A percentile compares a stretch with the other conserved stretches of the same genome.
Evolutionary conservation across 2,888 invertebrate genomes (phyloP).

Genomic region (Galerucella calmariensis): DNA sequence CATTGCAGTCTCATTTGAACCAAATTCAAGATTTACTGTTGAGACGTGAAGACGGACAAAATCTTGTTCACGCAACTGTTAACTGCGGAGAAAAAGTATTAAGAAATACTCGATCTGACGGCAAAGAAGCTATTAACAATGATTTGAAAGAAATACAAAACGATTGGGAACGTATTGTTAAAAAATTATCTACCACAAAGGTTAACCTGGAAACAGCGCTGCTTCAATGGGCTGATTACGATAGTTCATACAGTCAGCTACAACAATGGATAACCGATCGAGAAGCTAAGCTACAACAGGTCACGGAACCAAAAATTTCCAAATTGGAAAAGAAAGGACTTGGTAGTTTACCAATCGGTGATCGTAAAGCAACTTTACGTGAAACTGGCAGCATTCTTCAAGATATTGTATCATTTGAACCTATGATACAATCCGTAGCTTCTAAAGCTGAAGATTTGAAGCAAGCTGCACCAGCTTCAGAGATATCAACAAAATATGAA

Average conservation of each 20-base stretch:
- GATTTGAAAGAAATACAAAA: slow-evolving; percentile 90
- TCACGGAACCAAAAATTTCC: slow-evolving; percentile 84
- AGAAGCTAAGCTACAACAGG: slow-evolving; percentile 91
- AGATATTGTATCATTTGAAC: slow-evolving; percentile 96
- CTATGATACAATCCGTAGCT: slow-evolving; percentile 95
- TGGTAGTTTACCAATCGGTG: slow-evolving; percentile 83
- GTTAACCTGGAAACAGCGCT: slow-evolving; percentile 90
- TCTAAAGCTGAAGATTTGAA: slow-evolving; percentile 93
- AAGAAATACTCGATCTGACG: slow-evolving; percentile 88
- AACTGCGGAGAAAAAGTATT: slow-evolving; percentile 92
- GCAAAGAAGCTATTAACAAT: slow-evolving; percentile 85
- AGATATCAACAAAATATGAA: slow-evolving; percentile 92
- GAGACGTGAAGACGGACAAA: slow-evolving; percentile 88
- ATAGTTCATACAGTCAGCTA: slow-evolving; percentile 90
- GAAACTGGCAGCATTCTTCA: slow-evolving; percentile 95
- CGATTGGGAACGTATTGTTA: slow-evolving; percentile 92
- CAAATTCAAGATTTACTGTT: slow-evolving; percentile 83
- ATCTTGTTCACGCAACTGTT: slow-evolving; percentile 85
- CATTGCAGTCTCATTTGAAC: slow-evolving; percentile 81
- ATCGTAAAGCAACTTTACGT: slow-evolving; percentile 87
- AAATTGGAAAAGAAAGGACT: slow-evolving; percentile 84
- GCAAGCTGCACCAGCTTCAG: slow-evolving; percentile 90
- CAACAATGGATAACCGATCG: slow-evolving; percentile 95
- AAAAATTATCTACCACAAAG: slow-evolving; percentile 91
- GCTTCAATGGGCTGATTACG: slow-evolving; percentile 96